Conservation (phyloP, 2,888 invertebrate genomes). For the Melipona beecheii region DNA sequence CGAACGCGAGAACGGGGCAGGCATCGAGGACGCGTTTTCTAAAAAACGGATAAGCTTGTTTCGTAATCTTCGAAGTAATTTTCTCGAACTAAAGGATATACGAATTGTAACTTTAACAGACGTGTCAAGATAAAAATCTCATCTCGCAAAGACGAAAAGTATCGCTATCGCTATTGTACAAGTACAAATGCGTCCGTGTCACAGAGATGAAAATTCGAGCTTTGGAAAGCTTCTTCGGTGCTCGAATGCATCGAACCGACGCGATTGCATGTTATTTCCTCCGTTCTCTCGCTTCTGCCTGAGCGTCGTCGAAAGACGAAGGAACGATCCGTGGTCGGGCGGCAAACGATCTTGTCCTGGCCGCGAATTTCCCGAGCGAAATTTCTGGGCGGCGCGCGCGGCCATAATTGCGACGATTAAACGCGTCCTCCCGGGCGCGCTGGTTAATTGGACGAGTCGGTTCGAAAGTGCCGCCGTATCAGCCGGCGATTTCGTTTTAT, state of each 20-base stretch:
- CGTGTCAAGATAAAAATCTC: too few relatives aligned
- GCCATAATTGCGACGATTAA: conserved; percentile 50
- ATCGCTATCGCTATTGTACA: too few relatives aligned
- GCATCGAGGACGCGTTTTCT: conserved; percentile 39
- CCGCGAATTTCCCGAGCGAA: conserved; percentile 5
- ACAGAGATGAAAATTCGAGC: too few relatives aligned
- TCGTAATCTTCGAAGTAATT: too few relatives aligned
- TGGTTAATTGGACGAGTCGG: conserved; percentile 51
- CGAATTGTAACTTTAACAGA: too few relatives aligned
- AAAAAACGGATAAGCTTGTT: background rate
- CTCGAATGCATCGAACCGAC: background rate
- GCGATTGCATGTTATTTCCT: conserved; percentile 22
- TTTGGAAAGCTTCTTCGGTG: background rate
- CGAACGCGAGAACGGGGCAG: conserved; percentile 52
- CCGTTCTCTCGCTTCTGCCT: background rate
- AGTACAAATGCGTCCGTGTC: too few relatives aligned
- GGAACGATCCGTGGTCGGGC: background rate
- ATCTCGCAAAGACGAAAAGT: too few relatives aligned
- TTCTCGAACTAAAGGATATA: too few relatives aligned
- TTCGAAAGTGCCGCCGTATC: conserved; percentile 36
- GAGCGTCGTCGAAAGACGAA: conserved; percentile 23
- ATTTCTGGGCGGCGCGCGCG: conserved; percentile 18
- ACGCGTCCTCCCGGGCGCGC: conserved; percentile 26
- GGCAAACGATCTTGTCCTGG: conserved; percentile 3
- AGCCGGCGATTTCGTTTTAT: conserved; percentile 45